Percentiles rank a stretch among this genome's conserved stretches.
Conservation (phyloP, 92 coral and sea anemone species). For the Paramuricea clavata region DNA sequence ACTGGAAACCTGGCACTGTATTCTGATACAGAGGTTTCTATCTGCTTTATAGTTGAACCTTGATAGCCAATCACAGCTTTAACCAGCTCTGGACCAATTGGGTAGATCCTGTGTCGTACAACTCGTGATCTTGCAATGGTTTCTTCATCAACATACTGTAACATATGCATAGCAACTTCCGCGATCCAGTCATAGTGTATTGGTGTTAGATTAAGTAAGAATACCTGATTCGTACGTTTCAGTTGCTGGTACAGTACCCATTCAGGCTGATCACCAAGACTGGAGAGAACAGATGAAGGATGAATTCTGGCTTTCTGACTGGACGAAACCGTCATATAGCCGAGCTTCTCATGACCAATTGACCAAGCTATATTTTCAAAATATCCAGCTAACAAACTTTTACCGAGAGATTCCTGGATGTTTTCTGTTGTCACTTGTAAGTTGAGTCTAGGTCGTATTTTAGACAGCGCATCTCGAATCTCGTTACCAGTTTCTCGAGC, state of each 20-base stretch:
- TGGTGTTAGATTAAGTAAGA: constrained; percentile 82
- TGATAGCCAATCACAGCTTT: constrained; percentile 26
- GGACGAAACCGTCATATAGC: constrained; percentile 74
- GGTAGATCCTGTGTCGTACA: background rate
- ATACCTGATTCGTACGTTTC: constrained; percentile 81
- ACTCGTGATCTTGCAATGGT: background rate
- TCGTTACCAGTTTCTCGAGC: constrained; percentile 86
- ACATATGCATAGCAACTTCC: constrained; percentile 62
- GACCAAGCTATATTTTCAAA: constrained; percentile 77
- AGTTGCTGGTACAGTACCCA: constrained; percentile 87
- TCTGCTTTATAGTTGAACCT: constrained; percentile 29
- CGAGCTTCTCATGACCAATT: constrained; percentile 87
- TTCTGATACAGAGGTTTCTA: constrained; percentile 21
- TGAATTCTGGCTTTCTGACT: constrained; percentile 79
- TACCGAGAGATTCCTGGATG: constrained; percentile 67
- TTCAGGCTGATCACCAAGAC: constrained; percentile 77
- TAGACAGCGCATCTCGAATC: constrained; percentile 72
- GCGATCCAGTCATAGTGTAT: constrained; percentile 80
- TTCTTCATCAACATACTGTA: constrained; percentile 42
- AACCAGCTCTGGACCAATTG: constrained; percentile 28
- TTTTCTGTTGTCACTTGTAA: constrained; percentile 40
- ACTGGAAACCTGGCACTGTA: background rate
- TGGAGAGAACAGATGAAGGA: constrained; percentile 89
- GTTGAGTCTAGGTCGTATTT: constrained; percentile 49
- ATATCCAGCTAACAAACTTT: constrained; percentile 80